phyloP scores from a whole-genome alignment of 2,113 vertebrate species.

The Fulica atra region DNA sequence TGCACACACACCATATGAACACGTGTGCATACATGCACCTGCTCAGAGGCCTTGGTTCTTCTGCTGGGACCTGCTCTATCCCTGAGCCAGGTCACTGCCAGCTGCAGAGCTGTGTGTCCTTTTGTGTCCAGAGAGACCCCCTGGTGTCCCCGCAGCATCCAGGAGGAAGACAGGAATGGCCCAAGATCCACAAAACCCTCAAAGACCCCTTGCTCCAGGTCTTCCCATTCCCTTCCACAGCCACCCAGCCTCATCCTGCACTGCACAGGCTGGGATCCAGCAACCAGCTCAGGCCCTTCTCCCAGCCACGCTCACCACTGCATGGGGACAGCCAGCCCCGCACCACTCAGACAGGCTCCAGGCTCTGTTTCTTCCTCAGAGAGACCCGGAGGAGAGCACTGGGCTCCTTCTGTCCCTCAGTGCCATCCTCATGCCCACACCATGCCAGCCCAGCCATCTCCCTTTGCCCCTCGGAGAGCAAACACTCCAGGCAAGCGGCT shows the following conservation, averaged over 20 bases:
- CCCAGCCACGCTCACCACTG: not conserved
- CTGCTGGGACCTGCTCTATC: not conserved
- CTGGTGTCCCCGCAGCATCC: not conserved
- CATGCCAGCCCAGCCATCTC: not conserved
- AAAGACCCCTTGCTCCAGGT: not conserved
- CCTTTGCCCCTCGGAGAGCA: not conserved
- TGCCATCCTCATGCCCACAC: not conserved
- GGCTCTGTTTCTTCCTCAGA: not conserved
- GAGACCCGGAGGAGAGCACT: not conserved
- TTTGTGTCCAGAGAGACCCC: not conserved
- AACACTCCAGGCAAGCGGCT: accelerated
- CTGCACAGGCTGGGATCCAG: not conserved
- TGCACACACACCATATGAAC: not conserved
- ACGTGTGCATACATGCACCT: not conserved
- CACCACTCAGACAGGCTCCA: not conserved
- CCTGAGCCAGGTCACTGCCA: not conserved
- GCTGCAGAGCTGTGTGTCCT: not conserved
- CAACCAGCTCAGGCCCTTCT: not conserved
- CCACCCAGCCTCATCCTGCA: not conserved
- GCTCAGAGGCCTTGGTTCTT: not conserved
- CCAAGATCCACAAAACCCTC: too few relatives aligned
- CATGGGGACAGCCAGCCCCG: not conserved
- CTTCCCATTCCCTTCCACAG: not conserved
- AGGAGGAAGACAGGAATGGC: not conserved
- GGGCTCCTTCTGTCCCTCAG: not conserved